Evolutionary conservation across 2,797 vertebrate genomes (phyloP).

Genomic region (Perodicticus potto): DNA sequence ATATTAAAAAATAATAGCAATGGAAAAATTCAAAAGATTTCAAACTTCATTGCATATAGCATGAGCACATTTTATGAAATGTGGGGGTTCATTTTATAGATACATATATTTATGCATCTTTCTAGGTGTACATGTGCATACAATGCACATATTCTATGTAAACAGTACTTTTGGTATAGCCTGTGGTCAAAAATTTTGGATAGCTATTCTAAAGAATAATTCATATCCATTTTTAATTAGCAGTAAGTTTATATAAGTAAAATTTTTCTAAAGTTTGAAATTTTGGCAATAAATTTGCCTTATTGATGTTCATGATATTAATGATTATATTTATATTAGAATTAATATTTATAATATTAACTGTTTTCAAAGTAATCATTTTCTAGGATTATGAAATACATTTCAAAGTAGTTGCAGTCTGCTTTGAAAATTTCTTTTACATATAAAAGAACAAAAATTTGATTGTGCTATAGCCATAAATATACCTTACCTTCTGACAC

Average conservation of each 20-base stretch:
- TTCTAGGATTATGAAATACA: neutral
- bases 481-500: neutral
- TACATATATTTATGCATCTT: neutral
- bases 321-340: neutral
- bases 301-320: constrained; percentile 4
- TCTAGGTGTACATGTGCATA: neutral
- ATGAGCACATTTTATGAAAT: neutral
- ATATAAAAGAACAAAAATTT: constrained; percentile 35
- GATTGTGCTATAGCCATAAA: neutral
- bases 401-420: constrained; percentile 17
- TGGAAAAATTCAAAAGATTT: neutral
- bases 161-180: neutral
- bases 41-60: neutral
- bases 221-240: constrained; percentile 11
- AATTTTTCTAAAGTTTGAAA: neutral
- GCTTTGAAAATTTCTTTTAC: neutral
- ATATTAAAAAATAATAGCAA: neutral
- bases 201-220: neutral
- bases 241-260: neutral
- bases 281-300: neutral
- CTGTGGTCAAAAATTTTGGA: constrained; percentile 6
- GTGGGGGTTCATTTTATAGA: neutral
- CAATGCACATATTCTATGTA: neutral
- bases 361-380: neutral
- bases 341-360: neutral